Evolutionary conservation across 2,797 vertebrate species (phyloP), one percentile per base, ranked within the genome.

Genomic region (Danio kyathit): DNA sequence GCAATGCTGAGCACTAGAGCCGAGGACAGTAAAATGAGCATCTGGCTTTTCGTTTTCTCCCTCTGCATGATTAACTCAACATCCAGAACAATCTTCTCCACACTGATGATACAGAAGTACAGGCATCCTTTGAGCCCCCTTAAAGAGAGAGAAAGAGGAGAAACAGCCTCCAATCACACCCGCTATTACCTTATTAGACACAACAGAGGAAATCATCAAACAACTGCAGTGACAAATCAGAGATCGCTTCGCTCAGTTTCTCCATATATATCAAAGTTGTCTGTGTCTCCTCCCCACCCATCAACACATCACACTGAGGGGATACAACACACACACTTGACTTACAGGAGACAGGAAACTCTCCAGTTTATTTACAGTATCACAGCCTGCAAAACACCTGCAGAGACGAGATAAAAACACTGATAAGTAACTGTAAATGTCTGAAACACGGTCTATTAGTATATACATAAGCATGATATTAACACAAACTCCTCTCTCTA

Each of bases 111-210:
- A 29, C 29, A 29, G 29, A 29, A 29, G 29, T 1, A 29, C 1
- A 29, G 29, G 29, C 29, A 29, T 29, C 29, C 1, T 1, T 29
- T 29, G 29, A 29, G 29, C 29, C 29, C 29, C 29, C 29, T 29
- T 29, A 29, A 29, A 29, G 29, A 29, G 29, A 29, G 29, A 29
- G 29, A 29, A 29, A 29, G 29, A 29, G 29, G 29, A 29, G 29
- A 29, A 29, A 29, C 29, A 29, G 29, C 29, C 29, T 29, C 74
- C 74, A 82, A 77, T 82, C 81, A 82, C 48, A 65, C 40, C 57
- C 17, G 74, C 52, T 21, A n/a, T 73, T 54, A 74, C 81, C 75
- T 66, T 82, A 72, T 82, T 77, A 78, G 60, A 82, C 29, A 64
- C 13, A 49, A 19, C 8, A 64, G 43, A 72, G 74, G 80, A 76